phyloP scores from a whole-genome alignment of 2,888 invertebrate genomes.

The Ctena decussata region DNA sequence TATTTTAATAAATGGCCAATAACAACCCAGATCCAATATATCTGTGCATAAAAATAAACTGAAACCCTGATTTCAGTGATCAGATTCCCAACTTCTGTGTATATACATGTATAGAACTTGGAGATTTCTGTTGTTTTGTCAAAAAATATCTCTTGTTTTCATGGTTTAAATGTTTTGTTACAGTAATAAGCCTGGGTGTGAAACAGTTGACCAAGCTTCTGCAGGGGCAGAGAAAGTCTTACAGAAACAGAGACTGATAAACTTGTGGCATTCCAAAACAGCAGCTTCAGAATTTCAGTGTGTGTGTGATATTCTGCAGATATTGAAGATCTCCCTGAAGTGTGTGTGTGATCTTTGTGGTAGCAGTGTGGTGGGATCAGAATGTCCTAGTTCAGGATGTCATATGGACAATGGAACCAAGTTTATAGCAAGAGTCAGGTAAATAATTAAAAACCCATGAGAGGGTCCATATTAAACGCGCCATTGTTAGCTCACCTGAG shows the following conservation, averaged over 20 bases:
- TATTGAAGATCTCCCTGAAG: slow-evolving; percentile 68
- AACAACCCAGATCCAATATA: too few species aligned
- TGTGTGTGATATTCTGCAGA: slow-evolving; percentile 63
- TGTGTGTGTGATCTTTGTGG: slow-evolving; percentile 68
- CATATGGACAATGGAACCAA: slow-evolving; percentile 32
- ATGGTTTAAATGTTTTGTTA: too few species aligned
- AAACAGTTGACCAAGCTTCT: background rate
- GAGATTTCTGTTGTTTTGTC: too few species aligned
- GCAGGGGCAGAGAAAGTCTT: background rate
- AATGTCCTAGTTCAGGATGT: slow-evolving; percentile 61
- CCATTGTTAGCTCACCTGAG: too few species aligned
- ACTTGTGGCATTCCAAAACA: background rate
- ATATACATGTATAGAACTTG: too few species aligned
- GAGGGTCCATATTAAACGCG: too few species aligned
- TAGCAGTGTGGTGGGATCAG: slow-evolving; percentile 19
- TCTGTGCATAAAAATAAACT: too few species aligned
- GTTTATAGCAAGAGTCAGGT: slow-evolving; percentile 68
- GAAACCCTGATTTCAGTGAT: too few species aligned
- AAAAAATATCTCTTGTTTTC: too few species aligned
- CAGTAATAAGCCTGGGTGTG: background rate
- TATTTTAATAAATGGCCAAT: too few species aligned
- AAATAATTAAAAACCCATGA: too few species aligned
- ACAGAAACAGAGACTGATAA: background rate
- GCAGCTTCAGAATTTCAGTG: slow-evolving; percentile 33
- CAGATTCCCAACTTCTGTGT: too few species aligned